Conservation (phyloP, 1,140 invertebrate species). For the Eurosta solidaginis region DNA sequence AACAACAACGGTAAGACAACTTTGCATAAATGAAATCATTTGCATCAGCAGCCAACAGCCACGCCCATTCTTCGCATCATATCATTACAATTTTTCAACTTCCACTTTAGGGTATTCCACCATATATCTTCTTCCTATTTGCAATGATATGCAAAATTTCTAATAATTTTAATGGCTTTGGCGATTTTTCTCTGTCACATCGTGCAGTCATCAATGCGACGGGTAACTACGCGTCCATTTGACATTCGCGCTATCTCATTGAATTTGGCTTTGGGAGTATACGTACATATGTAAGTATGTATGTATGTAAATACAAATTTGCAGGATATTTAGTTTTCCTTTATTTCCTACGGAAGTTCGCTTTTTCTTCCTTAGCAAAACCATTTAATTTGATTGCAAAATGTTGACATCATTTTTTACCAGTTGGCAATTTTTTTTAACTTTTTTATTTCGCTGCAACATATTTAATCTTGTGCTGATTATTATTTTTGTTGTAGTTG, state of each 20-base stretch:
- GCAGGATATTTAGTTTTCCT: neutral
- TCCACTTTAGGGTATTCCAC: neutral
- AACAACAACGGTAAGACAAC: too few species aligned
- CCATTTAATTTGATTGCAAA: conserved; percentile 23
- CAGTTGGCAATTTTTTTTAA: conserved; percentile 12
- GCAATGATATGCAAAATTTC: conserved; percentile 27
- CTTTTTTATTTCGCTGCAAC: neutral
- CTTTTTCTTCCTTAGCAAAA: neutral
- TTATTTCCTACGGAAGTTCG: neutral
- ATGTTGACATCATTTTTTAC: conserved; percentile 27
- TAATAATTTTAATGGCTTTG: conserved; percentile 29
- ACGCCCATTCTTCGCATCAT: conserved; percentile 5
- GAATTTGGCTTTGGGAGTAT: neutral
- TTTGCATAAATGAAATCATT: conserved; percentile 11
- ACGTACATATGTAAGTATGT: too few species aligned
- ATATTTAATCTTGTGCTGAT: conserved; percentile 2
- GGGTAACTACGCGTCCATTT: neutral
- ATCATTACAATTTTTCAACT: neutral
- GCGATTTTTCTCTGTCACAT: conserved; percentile 26
- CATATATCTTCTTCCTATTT: neutral
- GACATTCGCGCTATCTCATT: conserved; percentile 13
- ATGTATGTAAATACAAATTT: neutral
- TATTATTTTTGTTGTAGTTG: neutral
- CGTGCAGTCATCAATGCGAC: neutral
- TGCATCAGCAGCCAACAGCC: neutral